Evolutionary conservation across 2,888 invertebrate species (phyloP), one percentile per base, ranked within the genome.

Genomic region (Marronus borbonicus): DNA sequence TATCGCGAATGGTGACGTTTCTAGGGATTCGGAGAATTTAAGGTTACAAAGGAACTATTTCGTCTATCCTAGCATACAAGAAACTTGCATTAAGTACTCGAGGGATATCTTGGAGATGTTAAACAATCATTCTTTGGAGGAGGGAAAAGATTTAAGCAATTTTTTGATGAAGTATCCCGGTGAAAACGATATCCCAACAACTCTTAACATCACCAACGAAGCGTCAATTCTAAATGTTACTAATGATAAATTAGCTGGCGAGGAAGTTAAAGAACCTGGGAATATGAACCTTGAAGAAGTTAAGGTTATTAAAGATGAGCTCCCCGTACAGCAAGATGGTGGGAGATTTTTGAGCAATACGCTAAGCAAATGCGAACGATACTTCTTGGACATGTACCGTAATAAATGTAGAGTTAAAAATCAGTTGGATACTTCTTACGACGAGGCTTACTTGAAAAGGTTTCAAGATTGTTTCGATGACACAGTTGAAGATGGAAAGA

Each of bases 101-200:
- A 68, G 69, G 28, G 78, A 78, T 24, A 78, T 78, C 28, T 62
- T 78, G 20, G 70, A 78, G n/a, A 69, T 78, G 76, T 49, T 78
- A 50, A 76, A 74, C 28, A 74, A 70, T 55, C 76, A 70, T 36
- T 66, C 74, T 8, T 39, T 55, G 7, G 65, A 50, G 12, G 70
- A 77, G 28, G 60, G 60, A 12, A 36, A 39, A 36, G 39, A 2
- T 12, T 20, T 72, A 39, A 44, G 60, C 36, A 31, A 14, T n/a
- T 28, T 62, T 28, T 31, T 62, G 17, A 20, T 17, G 55, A 8
- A 8, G 3, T 49, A 70, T 5, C 7, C 17, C 17, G 70, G 36
- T 8, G 31, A 62, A 24, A 50, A 75, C 39, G 24, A 39, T 24
- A 62, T n/a, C n/a, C 60, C 50, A 12, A 69, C 12, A 24, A 17